Conservation (phyloP, 2,888 invertebrate species). For the Thumatha senex region DNA sequence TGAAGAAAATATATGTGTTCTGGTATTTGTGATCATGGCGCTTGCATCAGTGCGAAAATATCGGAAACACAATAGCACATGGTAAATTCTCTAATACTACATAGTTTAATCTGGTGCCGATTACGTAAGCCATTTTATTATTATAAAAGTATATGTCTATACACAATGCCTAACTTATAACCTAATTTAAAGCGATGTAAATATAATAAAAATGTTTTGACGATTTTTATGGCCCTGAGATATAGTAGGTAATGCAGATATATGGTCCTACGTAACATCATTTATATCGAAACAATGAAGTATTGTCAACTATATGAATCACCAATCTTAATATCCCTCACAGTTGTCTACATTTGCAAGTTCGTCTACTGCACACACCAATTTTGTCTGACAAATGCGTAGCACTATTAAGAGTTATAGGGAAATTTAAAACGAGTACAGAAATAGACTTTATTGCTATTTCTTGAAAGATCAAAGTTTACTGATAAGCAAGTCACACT, state of each 20-base stretch:
- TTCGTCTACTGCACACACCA: slow-evolving; percentile 58
- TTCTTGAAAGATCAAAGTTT: slow-evolving; percentile 22
- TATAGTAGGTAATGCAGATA: slow-evolving; percentile 10
- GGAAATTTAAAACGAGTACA: background rate
- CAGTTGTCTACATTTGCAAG: slow-evolving; percentile 66
- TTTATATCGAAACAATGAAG: slow-evolving; percentile 56
- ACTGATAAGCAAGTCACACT: slow-evolving; percentile 12
- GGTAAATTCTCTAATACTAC: too few species aligned
- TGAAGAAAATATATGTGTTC: too few species aligned
- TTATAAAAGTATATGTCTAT: background rate
- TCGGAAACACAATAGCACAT: too few species aligned
- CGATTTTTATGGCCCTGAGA: background rate
- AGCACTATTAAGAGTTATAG: slow-evolving; percentile 20
- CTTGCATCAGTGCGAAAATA: too few species aligned
- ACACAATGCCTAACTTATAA: background rate
- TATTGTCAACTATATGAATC: slow-evolving; percentile 58
- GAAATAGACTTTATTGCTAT: slow-evolving; percentile 24
- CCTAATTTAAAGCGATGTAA: background rate
- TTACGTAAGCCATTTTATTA: too few species aligned
- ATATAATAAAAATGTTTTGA: background rate
- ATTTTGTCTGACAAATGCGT: slow-evolving; percentile 39
- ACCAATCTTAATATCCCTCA: slow-evolving; percentile 62
- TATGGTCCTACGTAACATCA: slow-evolving; percentile 36
- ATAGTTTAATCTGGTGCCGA: too few species aligned
- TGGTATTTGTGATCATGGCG: too few species aligned